Evolutionary conservation across 2,888 invertebrate genomes (phyloP), one percentile per base, ranked within the genome.

Genomic region (Trachelus tabidus): DNA sequence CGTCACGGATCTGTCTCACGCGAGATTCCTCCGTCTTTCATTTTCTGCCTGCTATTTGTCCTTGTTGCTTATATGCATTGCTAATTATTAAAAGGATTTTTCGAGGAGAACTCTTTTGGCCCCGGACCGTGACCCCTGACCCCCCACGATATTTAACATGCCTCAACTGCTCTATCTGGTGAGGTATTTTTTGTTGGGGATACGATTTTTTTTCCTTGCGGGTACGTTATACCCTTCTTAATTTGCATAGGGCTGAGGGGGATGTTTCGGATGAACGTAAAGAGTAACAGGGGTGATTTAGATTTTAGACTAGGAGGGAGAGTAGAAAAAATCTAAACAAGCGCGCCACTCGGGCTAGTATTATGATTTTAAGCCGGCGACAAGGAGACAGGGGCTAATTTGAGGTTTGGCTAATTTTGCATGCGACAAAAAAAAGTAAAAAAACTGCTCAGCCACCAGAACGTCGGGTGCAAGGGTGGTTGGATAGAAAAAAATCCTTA

Each of bases 401-500:
- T 87, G 87, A 86, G 88, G 89, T 88, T 86, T 79, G 85, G 83
- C 86, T 88, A 87, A 90, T 90, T 89, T 86, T 81, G 81, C 85
- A 87, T 85, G 84, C 85, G 82, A 83, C 83, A 84, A 87, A 85
- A 85, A 86, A 85, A 75, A 31, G 69, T 15, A 79, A 80, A 77
- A 80, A 83, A 82, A 80, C 76, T 76, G 79, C 33, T 75, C 40
- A 15, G 40, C 40, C 15, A 40, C 40, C 40, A 6, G 15, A 15
- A 40, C 15, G 40, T 40, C 30, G 33, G 33, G 69, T 23, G 69
- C 1, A n/a, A 69, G 30, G 68, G 76, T 34, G 73, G 34, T 34
- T 56, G 23, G 40, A 15, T 40, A 40, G 40, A 76, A 40, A 73
- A 33, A 76, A 37, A 33, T 75, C 30, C 15, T 69, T 34, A 30